Conservation (phyloP, 2,797 vertebrate species). For the Agapornis canus region DNA sequence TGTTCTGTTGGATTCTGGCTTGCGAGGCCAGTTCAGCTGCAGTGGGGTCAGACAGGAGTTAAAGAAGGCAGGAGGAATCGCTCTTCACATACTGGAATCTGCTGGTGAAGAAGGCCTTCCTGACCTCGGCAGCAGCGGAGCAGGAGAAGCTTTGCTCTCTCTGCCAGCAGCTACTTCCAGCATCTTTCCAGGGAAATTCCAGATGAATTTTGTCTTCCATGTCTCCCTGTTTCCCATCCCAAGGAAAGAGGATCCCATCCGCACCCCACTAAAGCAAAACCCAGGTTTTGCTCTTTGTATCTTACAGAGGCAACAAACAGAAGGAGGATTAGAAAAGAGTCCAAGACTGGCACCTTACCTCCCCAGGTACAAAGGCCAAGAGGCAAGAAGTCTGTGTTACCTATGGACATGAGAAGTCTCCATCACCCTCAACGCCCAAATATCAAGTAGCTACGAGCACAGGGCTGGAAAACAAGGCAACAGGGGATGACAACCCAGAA, state of each 20-base stretch:
- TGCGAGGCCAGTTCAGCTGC: background rate
- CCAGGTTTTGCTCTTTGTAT: background rate
- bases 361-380: background rate
- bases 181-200: background rate
- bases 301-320: background rate
- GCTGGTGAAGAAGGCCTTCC: background rate
- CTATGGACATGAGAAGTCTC: background rate
- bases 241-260: background rate
- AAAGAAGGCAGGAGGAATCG: background rate
- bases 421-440: background rate
- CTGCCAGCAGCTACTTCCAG: background rate
- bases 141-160: background rate
- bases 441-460: background rate
- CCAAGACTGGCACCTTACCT: background rate
- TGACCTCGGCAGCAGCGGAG: fast-evolving
- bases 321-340: background rate
- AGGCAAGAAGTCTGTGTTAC: background rate
- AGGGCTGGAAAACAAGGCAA: background rate
- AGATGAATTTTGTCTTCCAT: background rate
- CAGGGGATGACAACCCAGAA: background rate
- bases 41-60: background rate
- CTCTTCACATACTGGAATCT: background rate
- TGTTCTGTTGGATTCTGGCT: background rate
- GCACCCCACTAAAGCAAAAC: background rate
- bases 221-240: background rate